Percentiles rank a stretch among this genome's conserved stretches.
These are phyloP conservation scores for Drosophila bifasciata DNA, from an alignment of 1,140 invertebrate species.

Conservation along the genomic window DNA sequence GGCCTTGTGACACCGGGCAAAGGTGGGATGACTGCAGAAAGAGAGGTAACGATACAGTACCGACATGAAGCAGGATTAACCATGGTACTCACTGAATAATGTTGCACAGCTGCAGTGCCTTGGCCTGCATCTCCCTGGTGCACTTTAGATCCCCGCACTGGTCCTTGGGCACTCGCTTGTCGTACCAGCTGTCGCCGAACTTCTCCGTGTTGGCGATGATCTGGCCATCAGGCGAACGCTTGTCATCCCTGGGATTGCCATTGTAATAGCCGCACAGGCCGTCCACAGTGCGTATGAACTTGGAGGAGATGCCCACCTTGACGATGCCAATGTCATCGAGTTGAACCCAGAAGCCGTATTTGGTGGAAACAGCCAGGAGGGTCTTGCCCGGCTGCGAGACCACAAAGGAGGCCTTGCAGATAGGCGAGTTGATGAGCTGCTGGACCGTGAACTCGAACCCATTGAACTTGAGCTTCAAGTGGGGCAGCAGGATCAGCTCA, in stretches of 20 bases:
- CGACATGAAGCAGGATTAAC: background rate
- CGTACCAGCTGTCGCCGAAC: slow-evolving; percentile 90
- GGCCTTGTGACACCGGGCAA: slow-evolving; percentile 86
- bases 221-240: slow-evolving; percentile 88
- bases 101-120: slow-evolving; percentile 88
- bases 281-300: slow-evolving; percentile 87
- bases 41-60: background rate
- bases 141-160: slow-evolving; percentile 86
- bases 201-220: slow-evolving; percentile 87
- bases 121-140: slow-evolving; percentile 85
- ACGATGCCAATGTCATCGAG: slow-evolving; percentile 89
- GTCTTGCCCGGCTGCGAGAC: slow-evolving; percentile 88
- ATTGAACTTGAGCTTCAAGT: slow-evolving; percentile 88
- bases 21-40: slow-evolving; percentile 84
- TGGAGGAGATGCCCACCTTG: slow-evolving; percentile 89
- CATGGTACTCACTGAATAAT: slow-evolving; percentile 83
- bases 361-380: slow-evolving; percentile 88
- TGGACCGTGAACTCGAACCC: slow-evolving; percentile 87
- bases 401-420: slow-evolving; percentile 87
- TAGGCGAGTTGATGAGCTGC: slow-evolving; percentile 88
- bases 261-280: slow-evolving; percentile 92
- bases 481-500: slow-evolving; percentile 83
- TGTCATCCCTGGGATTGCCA: slow-evolving; percentile 88
- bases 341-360: slow-evolving; percentile 89
- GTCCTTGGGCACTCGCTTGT: slow-evolving; percentile 84